Percentiles rank a stretch among this genome's conserved stretches.
phyloP scores from a whole-genome alignment of 2,888 invertebrate genomes.

The Drosophila algonquin region DNA sequence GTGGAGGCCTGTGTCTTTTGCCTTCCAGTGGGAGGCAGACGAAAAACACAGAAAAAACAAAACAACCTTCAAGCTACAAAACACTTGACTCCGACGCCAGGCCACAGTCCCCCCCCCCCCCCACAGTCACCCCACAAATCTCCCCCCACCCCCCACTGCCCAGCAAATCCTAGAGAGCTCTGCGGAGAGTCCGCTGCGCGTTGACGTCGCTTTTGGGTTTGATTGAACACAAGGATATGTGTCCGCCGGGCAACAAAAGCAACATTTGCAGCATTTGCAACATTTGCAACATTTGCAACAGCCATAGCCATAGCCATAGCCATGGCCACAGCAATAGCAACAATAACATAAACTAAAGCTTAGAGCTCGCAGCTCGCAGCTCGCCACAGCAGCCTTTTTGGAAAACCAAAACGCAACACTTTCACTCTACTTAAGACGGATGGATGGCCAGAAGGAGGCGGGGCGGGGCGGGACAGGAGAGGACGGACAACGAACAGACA shows the following conservation, averaged over 20 bases:
- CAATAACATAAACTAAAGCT: conserved; percentile 39
- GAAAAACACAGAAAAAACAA: neutral
- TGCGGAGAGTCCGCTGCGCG: conserved; percentile 52
- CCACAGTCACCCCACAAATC: too few relatives aligned
- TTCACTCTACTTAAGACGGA: conserved; percentile 77
- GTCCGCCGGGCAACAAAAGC: conserved; percentile 64
- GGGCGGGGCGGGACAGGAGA: neutral
- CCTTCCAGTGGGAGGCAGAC: conserved; percentile 66
- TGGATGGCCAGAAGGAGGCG: conserved; percentile 48
- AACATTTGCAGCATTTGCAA: conserved; percentile 8
- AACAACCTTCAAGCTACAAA: conserved; percentile 78
- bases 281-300: conserved; percentile 14
- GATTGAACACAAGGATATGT: conserved; percentile 74
- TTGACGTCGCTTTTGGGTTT: conserved; percentile 78
- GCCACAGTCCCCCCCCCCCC: neutral
- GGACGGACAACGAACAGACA: conserved; percentile 6
- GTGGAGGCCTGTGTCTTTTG: neutral
- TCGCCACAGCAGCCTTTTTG: conserved; percentile 41
- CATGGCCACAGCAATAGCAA: conserved; percentile 15
- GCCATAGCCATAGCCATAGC: neutral
- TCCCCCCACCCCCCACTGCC: neutral
- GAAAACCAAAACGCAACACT: conserved; percentile 75
- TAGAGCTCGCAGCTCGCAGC: neutral
- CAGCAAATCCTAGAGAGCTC: neutral
- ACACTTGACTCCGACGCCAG: conserved; percentile 68